Conservation (phyloP, 37 sponge, comb jelly and placozoan genomes). For the Corticium candelabrum region DNA sequence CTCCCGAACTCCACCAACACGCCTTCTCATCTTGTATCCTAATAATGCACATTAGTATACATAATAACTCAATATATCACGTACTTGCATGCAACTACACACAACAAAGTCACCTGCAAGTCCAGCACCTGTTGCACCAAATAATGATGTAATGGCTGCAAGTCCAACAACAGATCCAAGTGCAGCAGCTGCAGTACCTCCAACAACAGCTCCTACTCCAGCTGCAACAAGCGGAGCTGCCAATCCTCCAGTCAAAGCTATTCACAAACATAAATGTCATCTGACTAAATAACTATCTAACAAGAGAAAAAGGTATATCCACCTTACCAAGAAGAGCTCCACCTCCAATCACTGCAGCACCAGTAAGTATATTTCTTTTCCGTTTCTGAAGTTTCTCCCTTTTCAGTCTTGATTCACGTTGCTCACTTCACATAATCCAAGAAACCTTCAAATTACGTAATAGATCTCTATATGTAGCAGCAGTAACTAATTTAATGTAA, state of each 20-base stretch:
- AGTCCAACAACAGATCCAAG: background rate
- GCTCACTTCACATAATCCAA: too few species aligned
- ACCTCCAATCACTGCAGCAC: too few species aligned
- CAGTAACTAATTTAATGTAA: too few species aligned
- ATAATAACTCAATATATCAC: background rate
- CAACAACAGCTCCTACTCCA: background rate
- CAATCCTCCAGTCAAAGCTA: background rate
- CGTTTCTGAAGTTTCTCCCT: too few species aligned
- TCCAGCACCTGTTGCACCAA: background rate
- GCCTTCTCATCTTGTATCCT: slow-evolving; percentile 19
- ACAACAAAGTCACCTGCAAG: background rate
- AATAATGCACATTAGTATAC: background rate
- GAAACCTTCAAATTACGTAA: too few species aligned
- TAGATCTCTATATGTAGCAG: too few species aligned
- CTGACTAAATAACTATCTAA: too few species aligned
- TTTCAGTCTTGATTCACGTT: too few species aligned
- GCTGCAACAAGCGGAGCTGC: background rate
- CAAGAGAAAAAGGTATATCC: too few species aligned
- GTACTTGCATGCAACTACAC: background rate
- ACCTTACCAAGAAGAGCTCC: too few species aligned
- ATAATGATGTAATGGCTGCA: background rate
- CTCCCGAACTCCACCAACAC: slow-evolving; percentile 9
- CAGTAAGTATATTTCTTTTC: too few species aligned
- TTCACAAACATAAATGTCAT: too few species aligned
- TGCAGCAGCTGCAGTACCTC: background rate